Percentiles rank a stretch among this genome's conserved stretches.
These are phyloP conservation scores for Barnardius zonarius DNA, from an alignment of 2,113 vertebrate genomes.

Conservation along the genomic window DNA sequence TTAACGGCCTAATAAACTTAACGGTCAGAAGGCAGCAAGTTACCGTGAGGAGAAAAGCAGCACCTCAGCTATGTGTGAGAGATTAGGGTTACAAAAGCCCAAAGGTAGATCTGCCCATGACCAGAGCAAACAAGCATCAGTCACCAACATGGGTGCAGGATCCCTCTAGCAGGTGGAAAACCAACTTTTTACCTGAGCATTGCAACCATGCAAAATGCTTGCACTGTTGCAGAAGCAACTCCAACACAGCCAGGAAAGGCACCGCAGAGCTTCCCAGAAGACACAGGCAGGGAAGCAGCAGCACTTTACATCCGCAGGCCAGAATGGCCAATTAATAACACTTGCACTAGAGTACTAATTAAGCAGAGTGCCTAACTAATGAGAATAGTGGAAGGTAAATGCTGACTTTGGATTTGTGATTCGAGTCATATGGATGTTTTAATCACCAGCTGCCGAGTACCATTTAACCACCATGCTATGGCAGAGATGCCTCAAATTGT, in stretches of 20 bases:
- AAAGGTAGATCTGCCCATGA: neutral
- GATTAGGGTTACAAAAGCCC: neutral
- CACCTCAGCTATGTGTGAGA: neutral
- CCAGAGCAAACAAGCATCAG: neutral
- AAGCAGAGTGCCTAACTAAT: neutral
- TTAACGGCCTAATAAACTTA: neutral
- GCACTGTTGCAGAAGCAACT: accelerated
- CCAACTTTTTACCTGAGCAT: neutral
- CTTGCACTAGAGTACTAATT: neutral
- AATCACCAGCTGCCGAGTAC: constrained; percentile 28
- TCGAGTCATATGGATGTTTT: neutral
- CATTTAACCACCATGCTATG: neutral
- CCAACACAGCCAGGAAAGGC: accelerated
- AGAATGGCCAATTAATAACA: neutral
- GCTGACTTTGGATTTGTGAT: neutral
- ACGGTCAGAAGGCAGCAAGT: neutral
- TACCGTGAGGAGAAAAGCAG: neutral
- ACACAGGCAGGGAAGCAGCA: neutral
- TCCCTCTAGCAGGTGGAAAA: neutral
- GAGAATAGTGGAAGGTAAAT: neutral
- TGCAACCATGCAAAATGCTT: neutral
- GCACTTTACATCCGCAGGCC: neutral
- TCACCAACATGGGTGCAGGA: accelerated
- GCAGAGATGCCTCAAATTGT: neutral
- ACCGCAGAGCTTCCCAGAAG: accelerated